These are phyloP conservation scores for Archaeoteleia sp. DNA, from an alignment of 2,888 invertebrate genomes.

Conservation along the genomic window DNA sequence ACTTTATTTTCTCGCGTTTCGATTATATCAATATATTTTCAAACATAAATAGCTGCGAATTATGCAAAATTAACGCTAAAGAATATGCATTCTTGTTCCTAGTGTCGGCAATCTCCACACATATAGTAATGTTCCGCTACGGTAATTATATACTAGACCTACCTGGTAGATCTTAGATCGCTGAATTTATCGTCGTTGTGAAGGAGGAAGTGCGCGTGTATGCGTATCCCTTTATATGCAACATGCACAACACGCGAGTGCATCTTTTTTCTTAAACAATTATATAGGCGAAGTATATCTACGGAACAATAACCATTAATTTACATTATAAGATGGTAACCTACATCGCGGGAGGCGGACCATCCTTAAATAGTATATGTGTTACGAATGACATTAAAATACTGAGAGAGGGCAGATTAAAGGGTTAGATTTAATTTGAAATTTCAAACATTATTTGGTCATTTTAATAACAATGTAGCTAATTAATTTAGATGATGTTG, in stretches of 20 bases:
- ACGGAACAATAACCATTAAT: conserved; percentile 21
- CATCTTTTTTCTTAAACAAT: conserved; percentile 39
- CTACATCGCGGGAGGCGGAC: conserved; percentile 12
- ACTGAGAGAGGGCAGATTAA: no score
- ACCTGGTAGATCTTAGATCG: conserved; percentile 30
- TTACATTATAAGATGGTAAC: conserved; percentile 27
- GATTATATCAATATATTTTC: no score
- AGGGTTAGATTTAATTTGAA: no score
- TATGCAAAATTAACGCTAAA: conserved; percentile 18
- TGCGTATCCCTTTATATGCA: conserved; percentile 16
- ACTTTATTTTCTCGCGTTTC: no score
- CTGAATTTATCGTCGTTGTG: conserved; percentile 28
- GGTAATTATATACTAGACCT: conserved; percentile 28
- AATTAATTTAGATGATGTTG: no score
- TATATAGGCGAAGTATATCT: conserved; percentile 21
- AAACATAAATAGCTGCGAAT: no score
- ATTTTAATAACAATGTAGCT: no score
- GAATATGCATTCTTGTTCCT: conserved; percentile 25
- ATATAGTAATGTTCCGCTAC: conserved; percentile 22
- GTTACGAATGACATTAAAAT: conserved; percentile 8
- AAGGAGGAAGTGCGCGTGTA: conserved; percentile 23
- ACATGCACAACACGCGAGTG: conserved; percentile 26
- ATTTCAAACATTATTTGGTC: no score
- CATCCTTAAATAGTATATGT: conserved; percentile 4
- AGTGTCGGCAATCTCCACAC: conserved; percentile 25